phyloP scores from a whole-genome alignment of 2,888 invertebrate species.

The Ptychoptera contaminata region DNA sequence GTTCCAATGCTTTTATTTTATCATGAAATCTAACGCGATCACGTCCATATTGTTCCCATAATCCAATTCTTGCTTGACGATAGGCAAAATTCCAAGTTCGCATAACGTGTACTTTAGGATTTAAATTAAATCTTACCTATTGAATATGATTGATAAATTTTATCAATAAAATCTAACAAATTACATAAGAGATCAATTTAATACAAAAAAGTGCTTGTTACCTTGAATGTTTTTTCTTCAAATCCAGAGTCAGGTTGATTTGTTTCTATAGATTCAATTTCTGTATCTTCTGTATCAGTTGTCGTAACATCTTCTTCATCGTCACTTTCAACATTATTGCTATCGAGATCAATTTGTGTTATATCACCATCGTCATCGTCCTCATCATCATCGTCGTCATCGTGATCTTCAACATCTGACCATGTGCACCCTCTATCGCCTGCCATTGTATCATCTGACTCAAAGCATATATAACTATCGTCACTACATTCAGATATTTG shows the following conservation, averaged over 20 bases:
- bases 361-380: slow-evolving; percentile 7
- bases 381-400: slow-evolving; percentile 6
- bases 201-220: background rate
- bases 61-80: slow-evolving; percentile 39
- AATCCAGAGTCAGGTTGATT: slow-evolving; percentile 15
- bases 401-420: slow-evolving; percentile 2
- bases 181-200: background rate
- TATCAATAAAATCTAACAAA: background rate
- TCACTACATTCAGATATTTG: slow-evolving; percentile 18
- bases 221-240: slow-evolving; percentile 14
- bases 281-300: slow-evolving; percentile 5
- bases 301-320: slow-evolving; percentile 7
- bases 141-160: slow-evolving; percentile 8
- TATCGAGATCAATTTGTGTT: no score
- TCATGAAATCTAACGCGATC: slow-evolving; percentile 31
- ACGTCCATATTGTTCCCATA: slow-evolving; percentile 41
- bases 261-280: slow-evolving; percentile 1
- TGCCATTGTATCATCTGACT: slow-evolving; percentile 11
- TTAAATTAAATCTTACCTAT: slow-evolving; percentile 42
- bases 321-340: slow-evolving; percentile 5
- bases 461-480: slow-evolving; percentile 16
- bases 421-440: slow-evolving; percentile 4
- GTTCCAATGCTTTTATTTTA: slow-evolving; percentile 19
- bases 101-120: slow-evolving; percentile 41
- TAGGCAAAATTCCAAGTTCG: slow-evolving; percentile 45